Conservation (phyloP, 2,888 invertebrate species). For the Lomographa bimaculata region DNA sequence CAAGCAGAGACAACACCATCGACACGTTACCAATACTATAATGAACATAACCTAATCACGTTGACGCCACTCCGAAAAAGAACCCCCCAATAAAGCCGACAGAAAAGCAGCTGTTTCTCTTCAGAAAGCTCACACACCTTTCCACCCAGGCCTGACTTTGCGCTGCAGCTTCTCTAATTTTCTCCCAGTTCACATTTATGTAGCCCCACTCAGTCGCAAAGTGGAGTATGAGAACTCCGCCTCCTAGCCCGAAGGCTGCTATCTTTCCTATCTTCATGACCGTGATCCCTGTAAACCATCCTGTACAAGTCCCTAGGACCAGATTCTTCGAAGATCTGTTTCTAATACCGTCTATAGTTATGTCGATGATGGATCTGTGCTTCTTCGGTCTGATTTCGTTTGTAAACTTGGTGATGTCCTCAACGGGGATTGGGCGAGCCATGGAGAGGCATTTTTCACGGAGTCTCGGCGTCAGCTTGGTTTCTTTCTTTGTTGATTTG, state of each 20-base stretch:
- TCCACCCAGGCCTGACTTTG: slow-evolving; percentile 90
- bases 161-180: slow-evolving; percentile 89
- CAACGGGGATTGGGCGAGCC: slow-evolving; percentile 59
- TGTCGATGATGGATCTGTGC: slow-evolving; percentile 46
- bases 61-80: slow-evolving; percentile 91
- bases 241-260: slow-evolving; percentile 94
- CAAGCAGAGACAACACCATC: no score
- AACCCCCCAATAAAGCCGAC: slow-evolving; percentile 93
- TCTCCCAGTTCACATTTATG: slow-evolving; percentile 94
- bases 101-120: slow-evolving; percentile 87
- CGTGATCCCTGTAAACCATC: slow-evolving; percentile 89
- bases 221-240: slow-evolving; percentile 93
- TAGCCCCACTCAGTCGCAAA: slow-evolving; percentile 95
- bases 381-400: slow-evolving; percentile 45
- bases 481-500: slow-evolving; percentile 1
- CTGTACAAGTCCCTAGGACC: slow-evolving; percentile 57
- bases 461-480: slow-evolving; percentile 12
- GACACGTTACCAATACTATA: no score
- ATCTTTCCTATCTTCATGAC: slow-evolving; percentile 93
- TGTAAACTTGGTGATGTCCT: slow-evolving; percentile 41
- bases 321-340: slow-evolving; percentile 56
- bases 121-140: slow-evolving; percentile 84
- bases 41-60: no score
- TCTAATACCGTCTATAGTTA: slow-evolving; percentile 48
- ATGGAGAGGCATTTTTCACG: slow-evolving; percentile 46